These are phyloP conservation scores for Drosophila kanapiae DNA, from an alignment of 1,140 invertebrate genomes.

Conservation along the genomic window DNA sequence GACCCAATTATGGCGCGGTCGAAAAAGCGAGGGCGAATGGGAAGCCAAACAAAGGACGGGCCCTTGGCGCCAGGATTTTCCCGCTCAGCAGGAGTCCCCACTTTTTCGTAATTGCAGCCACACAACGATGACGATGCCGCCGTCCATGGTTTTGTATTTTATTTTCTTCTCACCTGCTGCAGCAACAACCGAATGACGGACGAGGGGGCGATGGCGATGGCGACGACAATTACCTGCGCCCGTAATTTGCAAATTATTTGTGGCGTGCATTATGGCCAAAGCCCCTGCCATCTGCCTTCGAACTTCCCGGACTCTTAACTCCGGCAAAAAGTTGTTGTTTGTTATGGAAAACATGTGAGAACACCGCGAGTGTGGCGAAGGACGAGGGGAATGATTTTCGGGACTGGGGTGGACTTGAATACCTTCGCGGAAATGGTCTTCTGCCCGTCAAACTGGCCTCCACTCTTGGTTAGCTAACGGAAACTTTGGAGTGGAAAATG, in stretches of 20 bases:
- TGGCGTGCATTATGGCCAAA: conserved; percentile 48
- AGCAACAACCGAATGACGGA: conserved; percentile 9
- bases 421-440: conserved; percentile 37
- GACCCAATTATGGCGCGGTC: conserved; percentile 62
- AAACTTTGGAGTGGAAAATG: conserved; percentile 1
- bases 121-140: conserved; percentile 17
- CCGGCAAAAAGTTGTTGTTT: conserved; percentile 49
- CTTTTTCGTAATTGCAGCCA: conserved; percentile 45
- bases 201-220: neutral
- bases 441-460: conserved; percentile 7
- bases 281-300: conserved; percentile 6
- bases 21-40: conserved; percentile 3
- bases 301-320: conserved; percentile 5
- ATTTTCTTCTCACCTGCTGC: conserved; percentile 56
- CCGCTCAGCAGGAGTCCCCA: conserved; percentile 11
- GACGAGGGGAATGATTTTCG: neutral
- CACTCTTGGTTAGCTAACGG: conserved; percentile 31
- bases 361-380: conserved; percentile 3
- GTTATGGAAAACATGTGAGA: conserved; percentile 62
- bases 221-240: conserved; percentile 66
- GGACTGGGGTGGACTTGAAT: conserved; percentile 5
- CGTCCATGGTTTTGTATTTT: conserved; percentile 38
- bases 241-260: conserved; percentile 74
- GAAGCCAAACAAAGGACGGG: conserved; percentile 24
- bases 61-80: conserved; percentile 24